phyloP scores from a whole-genome alignment of 30 jellyfish, hydroid and myxozoan genomes.

The Mastigias papua region DNA sequence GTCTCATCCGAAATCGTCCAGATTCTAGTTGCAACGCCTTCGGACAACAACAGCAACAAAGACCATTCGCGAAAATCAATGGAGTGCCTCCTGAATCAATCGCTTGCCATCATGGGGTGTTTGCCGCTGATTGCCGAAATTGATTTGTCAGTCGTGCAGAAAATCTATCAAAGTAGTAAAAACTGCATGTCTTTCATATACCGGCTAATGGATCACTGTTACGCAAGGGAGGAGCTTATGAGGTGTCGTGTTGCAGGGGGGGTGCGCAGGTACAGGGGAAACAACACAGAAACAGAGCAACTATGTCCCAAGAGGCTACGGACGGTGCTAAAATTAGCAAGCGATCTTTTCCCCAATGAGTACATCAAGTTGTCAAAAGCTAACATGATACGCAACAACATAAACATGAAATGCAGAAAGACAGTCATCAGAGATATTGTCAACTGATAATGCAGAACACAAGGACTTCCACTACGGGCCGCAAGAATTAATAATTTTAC shows the following conservation, averaged over 20 bases:
- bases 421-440: slow-evolving; percentile 34
- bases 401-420: slow-evolving; percentile 63
- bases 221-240: slow-evolving; percentile 65
- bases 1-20: slow-evolving; percentile 65
- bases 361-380: slow-evolving; percentile 43
- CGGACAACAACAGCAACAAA: slow-evolving; percentile 59
- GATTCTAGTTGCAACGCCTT: slow-evolving; percentile 51
- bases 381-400: slow-evolving; percentile 53
- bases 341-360: slow-evolving; percentile 59
- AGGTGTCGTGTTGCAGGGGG: slow-evolving; percentile 65
- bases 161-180: slow-evolving; percentile 64
- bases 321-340: slow-evolving; percentile 57
- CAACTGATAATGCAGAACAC: too few relatives aligned
- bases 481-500: too few relatives aligned
- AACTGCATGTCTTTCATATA: slow-evolving; percentile 66
- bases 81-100: slow-evolving; percentile 44
- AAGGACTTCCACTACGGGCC: too few relatives aligned
- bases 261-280: slow-evolving; percentile 68
- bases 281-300: slow-evolving; percentile 65
- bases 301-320: slow-evolving; percentile 54
- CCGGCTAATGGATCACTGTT: slow-evolving; percentile 68
- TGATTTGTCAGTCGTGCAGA: slow-evolving; percentile 48
- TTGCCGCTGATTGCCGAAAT: slow-evolving; percentile 63
- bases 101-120: slow-evolving; percentile 38
- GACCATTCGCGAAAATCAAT: slow-evolving; percentile 36